These are phyloP conservation scores for Burhinus oedicnemus DNA, from an alignment of 2,113 vertebrate species.

Conservation along the genomic window DNA sequence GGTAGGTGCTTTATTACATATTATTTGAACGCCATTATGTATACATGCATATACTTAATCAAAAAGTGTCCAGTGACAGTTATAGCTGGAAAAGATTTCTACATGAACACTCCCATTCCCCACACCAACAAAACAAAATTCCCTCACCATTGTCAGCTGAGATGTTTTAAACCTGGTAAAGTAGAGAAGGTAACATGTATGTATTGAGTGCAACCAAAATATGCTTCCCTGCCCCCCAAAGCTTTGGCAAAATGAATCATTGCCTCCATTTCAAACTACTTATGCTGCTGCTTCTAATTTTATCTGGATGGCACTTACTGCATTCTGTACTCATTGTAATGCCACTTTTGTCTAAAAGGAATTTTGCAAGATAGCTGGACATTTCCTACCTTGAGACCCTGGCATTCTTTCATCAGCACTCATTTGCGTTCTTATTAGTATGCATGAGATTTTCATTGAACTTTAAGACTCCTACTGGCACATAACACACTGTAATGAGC, in stretches of 20 bases:
- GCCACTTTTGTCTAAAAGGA: conserved; percentile 40
- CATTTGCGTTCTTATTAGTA: conserved; percentile 89
- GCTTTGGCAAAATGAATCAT: background rate
- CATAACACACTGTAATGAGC: conserved; percentile 84
- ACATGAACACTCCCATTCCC: background rate
- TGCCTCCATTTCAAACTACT: conserved; percentile 41
- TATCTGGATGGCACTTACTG: background rate
- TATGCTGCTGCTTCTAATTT: conserved; percentile 45
- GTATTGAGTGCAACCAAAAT: background rate
- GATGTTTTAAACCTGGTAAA: background rate
- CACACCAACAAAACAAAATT: background rate
- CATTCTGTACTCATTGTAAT: conserved; percentile 24
- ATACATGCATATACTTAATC: background rate
- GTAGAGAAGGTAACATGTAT: background rate
- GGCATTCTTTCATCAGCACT: conserved; percentile 77
- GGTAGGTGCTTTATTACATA: background rate
- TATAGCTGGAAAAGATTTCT: background rate
- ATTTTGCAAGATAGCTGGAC: conserved; percentile 71
- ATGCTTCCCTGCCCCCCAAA: background rate
- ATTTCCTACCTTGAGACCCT: conserved; percentile 76
- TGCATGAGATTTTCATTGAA: conserved; percentile 89
- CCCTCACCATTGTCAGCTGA: background rate
- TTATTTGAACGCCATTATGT: background rate
- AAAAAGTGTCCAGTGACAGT: background rate
- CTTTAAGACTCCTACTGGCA: conserved; percentile 87